A percentile compares a stretch with the other conserved stretches of the same genome.
Evolutionary conservation across 2,888 invertebrate species (phyloP).

Genomic region (Euplagia quadripunctaria): DNA sequence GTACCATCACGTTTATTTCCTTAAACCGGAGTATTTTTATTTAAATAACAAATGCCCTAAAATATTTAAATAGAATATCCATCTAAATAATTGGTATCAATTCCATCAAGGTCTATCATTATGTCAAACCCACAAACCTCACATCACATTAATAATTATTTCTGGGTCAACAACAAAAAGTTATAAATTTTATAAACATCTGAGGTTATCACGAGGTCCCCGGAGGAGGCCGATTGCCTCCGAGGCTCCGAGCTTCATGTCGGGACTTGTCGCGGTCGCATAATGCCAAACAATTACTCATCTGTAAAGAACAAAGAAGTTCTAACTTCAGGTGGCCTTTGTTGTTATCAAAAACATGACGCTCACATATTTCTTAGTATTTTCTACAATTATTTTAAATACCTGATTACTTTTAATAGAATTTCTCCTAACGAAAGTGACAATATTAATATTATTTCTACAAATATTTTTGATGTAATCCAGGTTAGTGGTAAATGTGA

Average conservation of each 20-base stretch:
- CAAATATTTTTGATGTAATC: background rate
- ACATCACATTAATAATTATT: slow-evolving; percentile 25
- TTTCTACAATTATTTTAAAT: slow-evolving; percentile 14
- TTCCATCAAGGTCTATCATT: slow-evolving; percentile 19
- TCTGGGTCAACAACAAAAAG: slow-evolving; percentile 44
- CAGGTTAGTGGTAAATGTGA: background rate
- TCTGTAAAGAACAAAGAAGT: slow-evolving; percentile 49
- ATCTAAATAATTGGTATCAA: background rate
- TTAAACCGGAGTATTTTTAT: background rate
- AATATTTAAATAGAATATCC: background rate
- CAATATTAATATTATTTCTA: background rate
- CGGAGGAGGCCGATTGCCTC: slow-evolving; percentile 68
- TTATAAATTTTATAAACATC: slow-evolving; percentile 48
- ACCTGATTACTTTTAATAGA: slow-evolving; percentile 6
- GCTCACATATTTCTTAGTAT: slow-evolving; percentile 14
- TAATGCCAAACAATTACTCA: slow-evolving; percentile 61
- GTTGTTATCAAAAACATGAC: slow-evolving; percentile 28
- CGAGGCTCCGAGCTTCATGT: slow-evolving; percentile 69
- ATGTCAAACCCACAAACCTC: slow-evolving; percentile 17
- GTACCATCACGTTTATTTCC: background rate
- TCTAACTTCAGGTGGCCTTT: slow-evolving; percentile 44
- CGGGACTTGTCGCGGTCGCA: slow-evolving; percentile 75
- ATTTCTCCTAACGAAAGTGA: background rate
- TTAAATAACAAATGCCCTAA: background rate
- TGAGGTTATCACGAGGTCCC: slow-evolving; percentile 74